Evolutionary conservation across 2,797 vertebrate species (phyloP).

Genomic region (Gymnodraco acuticeps): DNA sequence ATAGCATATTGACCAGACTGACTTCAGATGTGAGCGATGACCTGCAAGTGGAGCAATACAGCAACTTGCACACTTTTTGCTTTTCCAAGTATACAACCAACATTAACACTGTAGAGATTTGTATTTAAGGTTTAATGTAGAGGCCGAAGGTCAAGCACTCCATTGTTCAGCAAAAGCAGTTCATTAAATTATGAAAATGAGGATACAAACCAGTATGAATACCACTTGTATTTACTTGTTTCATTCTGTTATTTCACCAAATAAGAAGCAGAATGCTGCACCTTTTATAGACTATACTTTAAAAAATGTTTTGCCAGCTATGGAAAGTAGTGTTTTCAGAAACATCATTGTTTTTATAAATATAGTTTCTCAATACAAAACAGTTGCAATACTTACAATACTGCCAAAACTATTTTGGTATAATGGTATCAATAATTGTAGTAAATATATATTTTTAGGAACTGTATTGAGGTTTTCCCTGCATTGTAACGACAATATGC

Average conservation of each 20-base stretch:
- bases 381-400: too few species aligned
- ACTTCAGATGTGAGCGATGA: not conserved
- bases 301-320: too few species aligned
- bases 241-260: not conserved
- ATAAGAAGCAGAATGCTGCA: not conserved
- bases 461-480: too few species aligned
- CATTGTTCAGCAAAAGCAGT: not conserved
- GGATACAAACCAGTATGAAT: not conserved
- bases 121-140: not conserved
- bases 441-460: too few species aligned
- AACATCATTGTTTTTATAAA: too few species aligned
- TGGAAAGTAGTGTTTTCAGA: too few species aligned
- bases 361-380: too few species aligned
- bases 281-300: not conserved
- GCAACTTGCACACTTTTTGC: not conserved
- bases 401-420: too few species aligned
- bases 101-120: not conserved
- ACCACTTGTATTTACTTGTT: not conserved
- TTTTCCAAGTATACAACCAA: not conserved
- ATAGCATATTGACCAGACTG: not conserved
- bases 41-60: not conserved
- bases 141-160: not conserved
- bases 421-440: too few species aligned
- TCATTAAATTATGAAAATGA: not conserved
- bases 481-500: too few species aligned